Evolutionary conservation across 2,888 invertebrate genomes (phyloP).

Genomic region (Agapostemon virescens): DNA sequence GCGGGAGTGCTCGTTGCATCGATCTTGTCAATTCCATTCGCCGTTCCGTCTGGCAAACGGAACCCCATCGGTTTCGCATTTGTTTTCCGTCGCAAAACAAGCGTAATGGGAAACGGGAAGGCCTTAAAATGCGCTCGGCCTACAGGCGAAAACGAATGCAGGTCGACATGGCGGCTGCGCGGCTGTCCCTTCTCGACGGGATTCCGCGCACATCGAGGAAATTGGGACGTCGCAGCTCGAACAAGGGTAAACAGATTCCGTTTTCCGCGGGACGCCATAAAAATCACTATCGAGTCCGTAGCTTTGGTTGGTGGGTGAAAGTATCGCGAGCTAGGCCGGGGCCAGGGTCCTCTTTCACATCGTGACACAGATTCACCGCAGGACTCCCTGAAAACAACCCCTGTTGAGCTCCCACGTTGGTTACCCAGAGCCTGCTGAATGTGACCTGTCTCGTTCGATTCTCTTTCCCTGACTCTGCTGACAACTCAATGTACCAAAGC

Average conservation of each 20-base stretch:
- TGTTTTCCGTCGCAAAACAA: slow-evolving; percentile 24
- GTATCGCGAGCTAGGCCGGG: background rate
- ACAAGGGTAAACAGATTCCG: slow-evolving; percentile 39
- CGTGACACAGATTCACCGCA: background rate
- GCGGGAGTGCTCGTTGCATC: slow-evolving; percentile 19
- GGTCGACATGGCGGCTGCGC: slow-evolving; percentile 65
- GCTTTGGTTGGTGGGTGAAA: background rate
- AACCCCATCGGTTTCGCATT: background rate
- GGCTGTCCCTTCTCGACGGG: slow-evolving; percentile 35
- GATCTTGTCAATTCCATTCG: slow-evolving; percentile 33
- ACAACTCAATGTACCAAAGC: too few species aligned
- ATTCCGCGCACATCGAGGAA: slow-evolving; percentile 53
- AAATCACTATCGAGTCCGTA: background rate
- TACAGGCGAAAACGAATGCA: slow-evolving; percentile 59
- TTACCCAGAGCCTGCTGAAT: too few species aligned
- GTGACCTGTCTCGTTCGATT: too few species aligned
- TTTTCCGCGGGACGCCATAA: background rate
- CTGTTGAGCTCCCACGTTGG: too few species aligned
- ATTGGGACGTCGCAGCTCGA: slow-evolving; percentile 47
- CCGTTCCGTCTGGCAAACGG: background rate
- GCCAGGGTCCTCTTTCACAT: background rate
- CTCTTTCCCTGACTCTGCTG: too few species aligned
- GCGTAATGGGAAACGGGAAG: slow-evolving; percentile 29
- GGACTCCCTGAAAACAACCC: too few species aligned
- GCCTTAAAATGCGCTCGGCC: slow-evolving; percentile 54